Base-by-base conservation (phyloP, 2,888 invertebrate species). In the Saturnia pavonia region DNA sequence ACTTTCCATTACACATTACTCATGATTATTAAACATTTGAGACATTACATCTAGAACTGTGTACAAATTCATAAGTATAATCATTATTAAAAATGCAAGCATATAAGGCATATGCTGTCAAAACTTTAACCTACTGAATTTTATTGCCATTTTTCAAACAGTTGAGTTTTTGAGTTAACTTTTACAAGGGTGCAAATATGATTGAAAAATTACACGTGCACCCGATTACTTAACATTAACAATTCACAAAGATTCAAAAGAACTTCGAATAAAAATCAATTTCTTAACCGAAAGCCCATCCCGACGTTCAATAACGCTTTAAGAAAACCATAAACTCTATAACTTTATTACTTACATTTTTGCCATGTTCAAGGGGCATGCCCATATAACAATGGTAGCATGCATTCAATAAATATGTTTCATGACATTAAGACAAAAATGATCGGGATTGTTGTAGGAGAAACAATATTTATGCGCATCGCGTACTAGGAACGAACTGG, bases 371-470 rank as follows among this genome's bases (percentile, higher is more conserved):
- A 75, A 76, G 76, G 78, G 77, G 74, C 78, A 80, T 77, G 76
- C 78, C 74, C 72, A 69, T 67, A 70, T 75, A 81, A 89, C 85
- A 89, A 89, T 88, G 88, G 90, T 86, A 84, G 83, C 72, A 81
- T 82, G 83, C 82, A 81, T 86, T 83, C 90, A 90, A 91, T 91
- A 91, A 91, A 90, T 89, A 89, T 83, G 78, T 71, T 77, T 76
- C 83, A 80, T 76, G 83, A 84, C 79, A 80, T 78, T 75, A 73
- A 82, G 80, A 87, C 86, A 86, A 86, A 88, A 90, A 87, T 89
- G 85, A 87, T 84, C 86, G 79, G 88, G 81, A 87, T 87, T 89
- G 86, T 89, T 87, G 88, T 89, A 88, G 88, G 85, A 82, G 82
- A 84, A 79, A 80, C 83, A 82, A 86, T 89, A 90, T 91, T 91